Evolutionary conservation across 35 echinoderm and acorn worm species (phyloP), one percentile per base, ranked within the genome.

Genomic region (Apostichopus japonicus): DNA sequence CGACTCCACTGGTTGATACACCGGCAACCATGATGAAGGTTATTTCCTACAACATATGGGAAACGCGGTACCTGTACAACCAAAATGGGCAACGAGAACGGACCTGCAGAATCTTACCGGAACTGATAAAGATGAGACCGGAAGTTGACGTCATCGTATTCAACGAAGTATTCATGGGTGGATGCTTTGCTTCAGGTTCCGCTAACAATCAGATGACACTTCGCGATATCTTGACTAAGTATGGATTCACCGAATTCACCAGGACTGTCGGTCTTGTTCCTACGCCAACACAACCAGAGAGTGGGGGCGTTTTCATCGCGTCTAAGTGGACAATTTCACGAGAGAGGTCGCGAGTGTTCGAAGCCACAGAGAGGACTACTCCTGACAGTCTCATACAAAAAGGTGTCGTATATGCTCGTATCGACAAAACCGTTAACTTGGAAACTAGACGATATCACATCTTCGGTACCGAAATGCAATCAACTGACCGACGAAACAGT

Each of bases 161-260:
- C 72, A 92, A 96, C 62, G 95, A 96, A 65, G 92, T 94, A 10
- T 96, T 94, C 80, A 94, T 96, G 93, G 95, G 95, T 6, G 95
- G 95, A 24, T 94, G 93, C 54, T 96, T 96, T 84, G 65, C 95
- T 24, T 53, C 59, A 58, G 87, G 72, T 53, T 55, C 23, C 59
- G 33, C 33, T 44, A 10, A 53, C 10, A 79, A 93, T 23, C 19
- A 55, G 16, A 27, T 96, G 11, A 83, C 90, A 23, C 56, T 96
- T 22, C 55, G 95, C 23, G 92, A 96, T 56, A 92, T 96, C 10
- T 27, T 96, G 55, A 88, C 79, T 19, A 56, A 96, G 54, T 96
- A 96, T 77, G 95, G 95, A 54, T 96, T 96, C 84, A 56, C 51
- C 11, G 75, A 93, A 58, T 44, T 78, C 52, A 96, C 95, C 4